Percentiles rank a stretch among this genome's conserved stretches.
Conservation (phyloP, 2,113 vertebrate genomes). For the Hippolais icterina region DNA sequence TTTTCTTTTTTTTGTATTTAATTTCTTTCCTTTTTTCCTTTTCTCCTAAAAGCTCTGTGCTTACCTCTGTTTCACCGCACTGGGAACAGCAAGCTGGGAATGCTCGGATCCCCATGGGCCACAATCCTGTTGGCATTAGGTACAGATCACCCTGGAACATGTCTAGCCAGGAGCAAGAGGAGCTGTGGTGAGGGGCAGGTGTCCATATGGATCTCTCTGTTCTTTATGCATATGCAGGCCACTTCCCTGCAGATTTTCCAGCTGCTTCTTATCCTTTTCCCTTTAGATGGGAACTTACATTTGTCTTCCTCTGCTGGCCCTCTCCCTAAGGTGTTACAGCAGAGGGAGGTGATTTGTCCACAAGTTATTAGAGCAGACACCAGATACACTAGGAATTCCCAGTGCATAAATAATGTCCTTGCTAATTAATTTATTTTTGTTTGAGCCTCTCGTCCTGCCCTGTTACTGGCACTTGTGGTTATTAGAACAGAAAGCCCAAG, state of each 20-base stretch:
- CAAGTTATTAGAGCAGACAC: constrained; percentile 58
- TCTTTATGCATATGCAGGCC: background rate
- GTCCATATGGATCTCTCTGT: background rate
- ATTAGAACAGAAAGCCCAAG: constrained; percentile 15
- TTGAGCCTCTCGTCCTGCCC: background rate
- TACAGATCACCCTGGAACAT: background rate
- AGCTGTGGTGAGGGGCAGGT: background rate
- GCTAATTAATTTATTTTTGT: constrained; percentile 66
- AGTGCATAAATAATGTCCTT: constrained; percentile 63
- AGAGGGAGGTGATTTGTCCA: constrained; percentile 14
- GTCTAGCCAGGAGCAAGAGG: background rate
- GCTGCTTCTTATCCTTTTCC: background rate
- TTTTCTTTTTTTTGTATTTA: background rate
- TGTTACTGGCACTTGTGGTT: constrained; percentile 11
- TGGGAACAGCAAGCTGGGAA: background rate
- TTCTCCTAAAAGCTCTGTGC: background rate
- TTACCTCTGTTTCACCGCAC: background rate
- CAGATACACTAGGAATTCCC: constrained; percentile 51
- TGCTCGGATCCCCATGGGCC: background rate
- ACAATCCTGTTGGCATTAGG: background rate
- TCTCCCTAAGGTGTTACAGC: background rate
- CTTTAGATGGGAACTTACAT: background rate
- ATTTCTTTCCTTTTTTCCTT: background rate
- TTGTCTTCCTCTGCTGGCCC: background rate
- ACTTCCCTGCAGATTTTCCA: background rate